Evolutionary conservation across 2,797 vertebrate species (phyloP).

Genomic region (Salmo trutta): DNA sequence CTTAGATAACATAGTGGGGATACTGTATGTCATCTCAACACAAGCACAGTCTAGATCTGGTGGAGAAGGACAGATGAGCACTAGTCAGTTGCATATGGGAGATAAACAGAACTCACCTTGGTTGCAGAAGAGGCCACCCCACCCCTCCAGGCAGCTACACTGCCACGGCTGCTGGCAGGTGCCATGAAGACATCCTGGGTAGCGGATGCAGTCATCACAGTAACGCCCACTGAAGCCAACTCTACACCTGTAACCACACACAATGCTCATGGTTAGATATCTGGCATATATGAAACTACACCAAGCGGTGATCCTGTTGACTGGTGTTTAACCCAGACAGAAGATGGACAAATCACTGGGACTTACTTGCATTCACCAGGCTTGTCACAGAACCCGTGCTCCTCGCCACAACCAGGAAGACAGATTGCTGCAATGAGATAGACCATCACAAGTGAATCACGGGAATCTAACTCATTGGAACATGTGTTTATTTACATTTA

Average conservation of each 20-base stretch:
- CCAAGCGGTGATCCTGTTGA: not conserved
- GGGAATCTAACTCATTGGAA: slow-evolving; percentile 38
- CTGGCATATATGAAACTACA: not conserved
- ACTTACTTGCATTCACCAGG: slow-evolving; percentile 99
- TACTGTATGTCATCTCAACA: not conserved
- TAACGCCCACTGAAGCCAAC: slow-evolving; percentile 97
- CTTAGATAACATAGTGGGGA: no score
- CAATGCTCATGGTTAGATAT: slow-evolving; percentile 1
- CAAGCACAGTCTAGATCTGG: not conserved
- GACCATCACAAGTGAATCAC: slow-evolving; percentile 51
- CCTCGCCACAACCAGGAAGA: slow-evolving; percentile 93
- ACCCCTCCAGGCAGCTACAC: slow-evolving; percentile 98
- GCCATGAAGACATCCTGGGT: slow-evolving; percentile 96
- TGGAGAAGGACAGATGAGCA: not conserved
- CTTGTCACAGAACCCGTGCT: slow-evolving; percentile 93
- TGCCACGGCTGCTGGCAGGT: slow-evolving; percentile 99
- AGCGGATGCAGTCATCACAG: slow-evolving; percentile 96
- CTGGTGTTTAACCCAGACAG: not conserved
- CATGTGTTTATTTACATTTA: no score
- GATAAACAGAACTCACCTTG: slow-evolving; percentile 82
- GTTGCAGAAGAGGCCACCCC: slow-evolving; percentile 99
- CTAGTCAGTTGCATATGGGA: not conserved
- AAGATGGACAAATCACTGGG: not conserved
- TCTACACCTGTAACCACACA: slow-evolving; percentile 81
- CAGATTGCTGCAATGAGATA: slow-evolving; percentile 85